Base-by-base conservation (phyloP, 2,113 vertebrate genomes). In the Tapirus terrestris region DNA sequence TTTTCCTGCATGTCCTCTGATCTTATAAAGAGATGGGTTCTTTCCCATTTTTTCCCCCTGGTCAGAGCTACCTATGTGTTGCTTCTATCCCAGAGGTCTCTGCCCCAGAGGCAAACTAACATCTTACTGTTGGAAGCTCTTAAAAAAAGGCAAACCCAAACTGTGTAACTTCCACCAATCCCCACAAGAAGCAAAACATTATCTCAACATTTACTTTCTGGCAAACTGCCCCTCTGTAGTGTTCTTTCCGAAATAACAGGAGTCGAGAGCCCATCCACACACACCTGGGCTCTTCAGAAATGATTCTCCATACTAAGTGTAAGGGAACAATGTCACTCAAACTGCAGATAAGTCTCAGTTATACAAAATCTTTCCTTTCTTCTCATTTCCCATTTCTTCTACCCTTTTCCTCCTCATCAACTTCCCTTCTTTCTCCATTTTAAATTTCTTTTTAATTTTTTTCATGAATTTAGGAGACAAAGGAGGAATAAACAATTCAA, bases 391-490 rank as follows among this genome's bases (percentile, higher is more conserved):
- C 16, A 13, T 58, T 60, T 51, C 7, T 27, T 39, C 45, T 82
- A 8, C 13, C 0, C 53, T 63, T 36, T 1, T 61, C 45, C 60
- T 92, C 75, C 48, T 63, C 20, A 8, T 65, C 48, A 72, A 16
- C 39, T 60, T 67, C 72, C 73, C 31, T 58, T 73, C 23, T 58
- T 29, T 61, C 45, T 81, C 39, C 16, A 43, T 45, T 43, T 39
- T 14, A n/a, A 91, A 67, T 43, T 58, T 68, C 23, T 20, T 94
- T 92, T 84, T 33, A 39, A 53, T 65, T 65, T 70, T 14, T n/a
- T 48, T 20, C 96, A 96, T 75, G 96, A 81, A 60, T 97, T 88
- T 98, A 99, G 98, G 98, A 97, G 96, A 97, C 33, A 79, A 14
- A 98, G 97, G 82, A 97, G 97, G 88, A 92, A 1, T 63, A 58